Percentiles rank a stretch among this genome's conserved stretches.
These are phyloP conservation scores for Scomber colias DNA, from an alignment of 2,113 vertebrate species.

Conservation along the genomic window DNA sequence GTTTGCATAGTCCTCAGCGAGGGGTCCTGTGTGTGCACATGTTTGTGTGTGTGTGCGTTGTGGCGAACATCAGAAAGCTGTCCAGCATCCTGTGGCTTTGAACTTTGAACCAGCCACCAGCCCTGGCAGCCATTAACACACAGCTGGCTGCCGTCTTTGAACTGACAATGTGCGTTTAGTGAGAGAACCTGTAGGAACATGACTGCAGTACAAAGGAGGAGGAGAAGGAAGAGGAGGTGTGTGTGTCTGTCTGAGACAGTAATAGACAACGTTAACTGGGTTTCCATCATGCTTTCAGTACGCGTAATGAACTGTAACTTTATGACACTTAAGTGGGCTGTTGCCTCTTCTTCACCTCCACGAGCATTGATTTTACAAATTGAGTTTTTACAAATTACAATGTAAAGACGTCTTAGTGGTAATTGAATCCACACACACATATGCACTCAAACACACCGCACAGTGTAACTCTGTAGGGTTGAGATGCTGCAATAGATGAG, in stretches of 20 bases:
- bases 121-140: slow-evolving; percentile 34
- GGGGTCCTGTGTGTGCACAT: not conserved
- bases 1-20: slow-evolving; percentile 14
- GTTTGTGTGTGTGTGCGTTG: not conserved
- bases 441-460: not conserved
- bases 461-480: not conserved
- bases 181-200: slow-evolving; percentile 58
- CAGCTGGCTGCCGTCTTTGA: slow-evolving; percentile 59
- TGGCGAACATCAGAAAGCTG: slow-evolving; percentile 23
- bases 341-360: slow-evolving; percentile 21
- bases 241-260: not conserved
- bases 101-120: slow-evolving; percentile 52
- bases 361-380: slow-evolving; percentile 10
- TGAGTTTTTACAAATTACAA: slow-evolving; percentile 6
- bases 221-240: slow-evolving; percentile 20
- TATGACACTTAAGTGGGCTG: slow-evolving; percentile 17
- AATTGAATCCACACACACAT: slow-evolving; percentile 17
- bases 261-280: slow-evolving; percentile 2
- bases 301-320: slow-evolving; percentile 19
- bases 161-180: slow-evolving; percentile 53
- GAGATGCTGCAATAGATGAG: not conserved
- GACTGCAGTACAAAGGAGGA: slow-evolving; percentile 39
- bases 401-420: not conserved
- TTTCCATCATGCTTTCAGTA: not conserved
- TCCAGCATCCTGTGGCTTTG: slow-evolving; percentile 54